phyloP scores from a whole-genome alignment of 2,888 invertebrate species.

The Tridacna crocea region DNA sequence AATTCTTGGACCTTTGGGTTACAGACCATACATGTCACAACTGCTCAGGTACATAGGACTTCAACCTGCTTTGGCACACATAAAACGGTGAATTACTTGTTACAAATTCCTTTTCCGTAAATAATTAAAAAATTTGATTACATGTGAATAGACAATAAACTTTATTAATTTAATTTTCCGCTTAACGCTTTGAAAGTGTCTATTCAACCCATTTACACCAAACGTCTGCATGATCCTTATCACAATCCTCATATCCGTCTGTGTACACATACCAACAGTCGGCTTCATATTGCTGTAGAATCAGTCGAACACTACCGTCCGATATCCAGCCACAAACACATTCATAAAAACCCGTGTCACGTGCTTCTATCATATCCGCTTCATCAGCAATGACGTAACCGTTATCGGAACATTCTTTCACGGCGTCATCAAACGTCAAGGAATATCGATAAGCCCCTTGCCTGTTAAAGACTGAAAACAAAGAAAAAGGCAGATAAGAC shows the following conservation, averaged over 20 bases:
- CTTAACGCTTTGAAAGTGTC: too few relatives aligned
- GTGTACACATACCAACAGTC: slow-evolving; percentile 3
- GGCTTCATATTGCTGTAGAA: background rate
- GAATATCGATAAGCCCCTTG: slow-evolving; percentile 5
- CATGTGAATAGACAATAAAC: too few relatives aligned
- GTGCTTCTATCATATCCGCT: slow-evolving; percentile 5
- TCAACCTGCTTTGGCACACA: background rate
- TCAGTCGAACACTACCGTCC: background rate
- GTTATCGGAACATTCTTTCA: background rate
- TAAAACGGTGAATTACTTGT: background rate
- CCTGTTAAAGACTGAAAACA: slow-evolving; percentile 4
- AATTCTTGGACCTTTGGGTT: too few relatives aligned
- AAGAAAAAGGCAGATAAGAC: background rate
- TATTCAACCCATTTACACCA: background rate
- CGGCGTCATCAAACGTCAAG: background rate
- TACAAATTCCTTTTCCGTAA: background rate
- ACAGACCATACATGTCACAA: too few relatives aligned
- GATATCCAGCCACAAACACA: slow-evolving; percentile 11
- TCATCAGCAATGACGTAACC: slow-evolving; percentile 13
- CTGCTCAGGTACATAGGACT: background rate
- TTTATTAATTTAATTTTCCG: too few relatives aligned
- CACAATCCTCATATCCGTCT: slow-evolving; percentile 2
- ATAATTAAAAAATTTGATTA: too few relatives aligned
- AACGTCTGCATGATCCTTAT: background rate
- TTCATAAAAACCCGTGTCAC: background rate